These are phyloP conservation scores for Coranthus polyacanthus DNA, from an alignment of 2,797 vertebrate species.

Conservation along the genomic window DNA sequence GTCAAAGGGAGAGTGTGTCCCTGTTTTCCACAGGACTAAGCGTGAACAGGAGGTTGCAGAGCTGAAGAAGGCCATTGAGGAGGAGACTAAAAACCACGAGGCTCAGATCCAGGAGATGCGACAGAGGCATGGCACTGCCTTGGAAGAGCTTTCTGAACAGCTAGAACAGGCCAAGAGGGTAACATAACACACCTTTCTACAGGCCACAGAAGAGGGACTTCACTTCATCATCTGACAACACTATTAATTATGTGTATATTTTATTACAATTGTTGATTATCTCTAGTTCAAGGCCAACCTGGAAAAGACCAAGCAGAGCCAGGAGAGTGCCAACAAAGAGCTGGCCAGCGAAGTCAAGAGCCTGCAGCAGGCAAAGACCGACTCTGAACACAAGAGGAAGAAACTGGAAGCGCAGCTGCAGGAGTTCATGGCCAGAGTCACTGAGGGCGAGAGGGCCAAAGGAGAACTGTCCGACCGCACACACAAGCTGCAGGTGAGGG, in stretches of 20 bases:
- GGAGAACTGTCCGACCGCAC: constrained; percentile 91
- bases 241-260: background rate
- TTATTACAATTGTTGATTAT: background rate
- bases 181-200: background rate
- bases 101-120: constrained; percentile 97
- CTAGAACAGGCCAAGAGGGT: constrained; percentile 98
- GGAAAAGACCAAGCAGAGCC: constrained; percentile 97
- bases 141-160: constrained; percentile 97
- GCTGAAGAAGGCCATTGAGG: constrained; percentile 97
- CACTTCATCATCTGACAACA: background rate
- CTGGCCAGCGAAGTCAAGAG: constrained; percentile 92
- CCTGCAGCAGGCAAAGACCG: constrained; percentile 93
- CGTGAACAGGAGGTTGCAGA: constrained; percentile 98
- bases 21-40: constrained; percentile 87
- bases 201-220: background rate
- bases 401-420: constrained; percentile 95
- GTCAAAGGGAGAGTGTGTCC: background rate
- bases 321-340: constrained; percentile 97
- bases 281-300: constrained; percentile 94
- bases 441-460: constrained; percentile 91
- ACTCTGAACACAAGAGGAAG: constrained; percentile 98
- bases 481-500: constrained; percentile 91
- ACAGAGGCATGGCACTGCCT: constrained; percentile 89
- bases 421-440: constrained; percentile 90
- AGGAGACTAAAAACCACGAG: constrained; percentile 96